Percentiles rank a stretch among this genome's conserved stretches.
Conservation (phyloP, 2,888 invertebrate genomes). For the Eustalomyia histrio region DNA sequence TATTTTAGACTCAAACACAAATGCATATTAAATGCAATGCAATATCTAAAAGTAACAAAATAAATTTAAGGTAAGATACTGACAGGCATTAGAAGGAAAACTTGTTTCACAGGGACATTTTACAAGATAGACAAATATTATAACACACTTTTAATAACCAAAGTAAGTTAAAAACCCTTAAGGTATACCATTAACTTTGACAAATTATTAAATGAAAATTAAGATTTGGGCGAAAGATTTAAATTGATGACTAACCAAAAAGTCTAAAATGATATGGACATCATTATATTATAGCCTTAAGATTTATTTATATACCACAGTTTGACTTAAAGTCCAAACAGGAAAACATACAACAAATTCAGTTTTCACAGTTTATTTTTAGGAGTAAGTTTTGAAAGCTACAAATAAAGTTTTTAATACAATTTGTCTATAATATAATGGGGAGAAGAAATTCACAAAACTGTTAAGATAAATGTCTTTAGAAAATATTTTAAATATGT, state of each 20-base stretch:
- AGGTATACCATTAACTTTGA: background rate
- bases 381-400: background rate
- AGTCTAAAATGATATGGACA: background rate
- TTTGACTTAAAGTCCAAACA: conserved; percentile 10
- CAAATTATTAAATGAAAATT: background rate
- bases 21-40: background rate
- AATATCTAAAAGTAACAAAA: background rate
- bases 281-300: conserved; percentile 44
- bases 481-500: background rate
- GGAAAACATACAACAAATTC: background rate
- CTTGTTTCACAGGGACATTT: background rate
- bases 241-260: background rate
- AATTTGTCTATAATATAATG: background rate
- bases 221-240: no score
- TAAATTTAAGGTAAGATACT: background rate
- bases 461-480: background rate
- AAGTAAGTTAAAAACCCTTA: background rate
- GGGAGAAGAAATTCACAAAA: background rate
- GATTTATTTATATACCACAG: conserved; percentile 8
- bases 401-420: background rate
- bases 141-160: background rate
- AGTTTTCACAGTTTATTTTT: background rate
- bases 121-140: background rate
- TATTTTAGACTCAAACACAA: background rate
- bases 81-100: background rate